phyloP scores from a whole-genome alignment of 1,140 invertebrate species.

The Aphelinus certus region DNA sequence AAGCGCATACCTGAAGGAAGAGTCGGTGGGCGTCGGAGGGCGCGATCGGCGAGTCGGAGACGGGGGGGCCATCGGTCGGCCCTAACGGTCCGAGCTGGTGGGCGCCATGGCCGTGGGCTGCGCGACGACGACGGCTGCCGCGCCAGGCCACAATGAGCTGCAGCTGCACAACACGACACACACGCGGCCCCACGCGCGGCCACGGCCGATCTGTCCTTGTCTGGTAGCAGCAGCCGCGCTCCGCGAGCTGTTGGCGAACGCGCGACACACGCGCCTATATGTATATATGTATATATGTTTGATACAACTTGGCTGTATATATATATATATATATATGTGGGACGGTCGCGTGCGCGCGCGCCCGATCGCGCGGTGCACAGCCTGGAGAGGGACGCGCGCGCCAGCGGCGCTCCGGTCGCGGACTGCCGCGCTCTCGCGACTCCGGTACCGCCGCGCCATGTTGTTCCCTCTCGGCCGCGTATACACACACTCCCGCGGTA shows the following conservation, averaged over 20 bases:
- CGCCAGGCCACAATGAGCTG: neutral
- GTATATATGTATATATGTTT: too few relatives aligned
- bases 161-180: too few relatives aligned
- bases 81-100: neutral
- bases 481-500: too few relatives aligned
- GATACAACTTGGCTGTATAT: neutral
- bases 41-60: too few relatives aligned
- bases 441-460: too few relatives aligned
- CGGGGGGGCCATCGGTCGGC: neutral
- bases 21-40: neutral
- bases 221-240: neutral
- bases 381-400: neutral
- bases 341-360: too few relatives aligned
- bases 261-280: too few relatives aligned
- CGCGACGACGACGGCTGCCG: neutral
- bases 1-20: too few relatives aligned
- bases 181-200: neutral
- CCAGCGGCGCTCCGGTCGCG: conserved; percentile 5
- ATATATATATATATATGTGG: conserved; percentile 2
- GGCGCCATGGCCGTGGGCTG: neutral
- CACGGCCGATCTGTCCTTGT: neutral
- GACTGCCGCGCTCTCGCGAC: neutral
- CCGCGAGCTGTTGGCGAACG: neutral
- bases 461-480: too few relatives aligned
- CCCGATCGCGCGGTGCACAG: too few relatives aligned